These are phyloP conservation scores for Sebastes ruberrimus DNA, from an alignment of 2,797 vertebrate species.

Conservation along the genomic window DNA sequence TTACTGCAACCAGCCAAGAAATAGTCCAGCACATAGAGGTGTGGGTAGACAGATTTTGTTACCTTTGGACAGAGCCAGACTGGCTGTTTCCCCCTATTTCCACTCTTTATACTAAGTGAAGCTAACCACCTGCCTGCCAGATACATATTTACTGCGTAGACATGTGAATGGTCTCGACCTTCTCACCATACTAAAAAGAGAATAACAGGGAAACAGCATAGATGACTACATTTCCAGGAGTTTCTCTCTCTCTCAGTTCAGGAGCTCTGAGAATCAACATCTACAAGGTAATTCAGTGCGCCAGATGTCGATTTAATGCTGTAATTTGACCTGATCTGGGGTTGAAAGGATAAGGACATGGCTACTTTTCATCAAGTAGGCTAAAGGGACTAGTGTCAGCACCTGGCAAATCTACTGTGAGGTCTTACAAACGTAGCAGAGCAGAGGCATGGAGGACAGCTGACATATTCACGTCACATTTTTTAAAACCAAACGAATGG, in stretches of 20 bases:
- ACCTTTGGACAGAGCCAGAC: not conserved
- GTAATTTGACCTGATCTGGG: slow-evolving; percentile 32
- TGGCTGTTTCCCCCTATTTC: not conserved
- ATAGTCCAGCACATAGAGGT: not conserved
- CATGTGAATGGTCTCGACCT: not conserved
- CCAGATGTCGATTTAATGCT: slow-evolving; percentile 58
- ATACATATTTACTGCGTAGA: not conserved
- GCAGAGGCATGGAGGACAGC: not conserved
- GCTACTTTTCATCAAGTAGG: slow-evolving; percentile 51
- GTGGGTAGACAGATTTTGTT: too few species aligned
- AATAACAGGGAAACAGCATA: not conserved
- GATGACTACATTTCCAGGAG: not conserved
- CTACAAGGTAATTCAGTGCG: slow-evolving; percentile 7
- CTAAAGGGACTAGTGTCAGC: slow-evolving; percentile 40
- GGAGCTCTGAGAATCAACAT: slow-evolving; percentile 14
- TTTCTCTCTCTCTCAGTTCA: not conserved
- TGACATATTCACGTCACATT: not conserved
- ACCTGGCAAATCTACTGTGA: slow-evolving; percentile 14
- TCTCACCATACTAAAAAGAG: not conserved
- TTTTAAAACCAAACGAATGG: not conserved
- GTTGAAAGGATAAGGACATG: slow-evolving; percentile 46
- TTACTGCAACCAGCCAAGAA: not conserved
- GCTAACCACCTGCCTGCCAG: not conserved
- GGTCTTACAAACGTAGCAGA: not conserved
- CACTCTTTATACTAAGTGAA: not conserved